Evolutionary conservation across 2,113 vertebrate species (phyloP), one percentile per base, ranked within the genome.

Genomic region (Syngnathus scovelli): DNA sequence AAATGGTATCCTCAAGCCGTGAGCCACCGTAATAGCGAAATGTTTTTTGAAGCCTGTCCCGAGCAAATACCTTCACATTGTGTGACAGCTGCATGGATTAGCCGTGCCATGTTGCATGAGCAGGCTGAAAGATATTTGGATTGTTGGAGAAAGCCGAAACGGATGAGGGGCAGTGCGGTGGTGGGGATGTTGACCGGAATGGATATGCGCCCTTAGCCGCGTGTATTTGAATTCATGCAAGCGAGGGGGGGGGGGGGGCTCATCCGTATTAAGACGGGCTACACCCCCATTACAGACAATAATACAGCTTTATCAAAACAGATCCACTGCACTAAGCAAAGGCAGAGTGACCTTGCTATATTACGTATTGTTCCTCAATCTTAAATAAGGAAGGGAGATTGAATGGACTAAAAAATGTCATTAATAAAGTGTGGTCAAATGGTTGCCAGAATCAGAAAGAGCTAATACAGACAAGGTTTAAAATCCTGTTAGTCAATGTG

Each of bases 51-150:
- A 66, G 54, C 70, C 65, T 55, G 2, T 6, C 15, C 33, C 7
- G 7, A 12, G 58, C 68, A 62, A 52, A 55, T 37, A 48, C 61
- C 61, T 66, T 67, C 63, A 23, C 68, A 71, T 76, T 77, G 78
- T 73, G 74, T 46, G 70, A 67, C 70, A 78, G 78, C 70, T 59
- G 19, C 21, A 7, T 55, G 62, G 71, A 85, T 88, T 69, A 85
- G 61, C 69, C 68, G 54, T 68, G 67, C 56, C 65, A 19, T 61
- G 36, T 73, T 43, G 67, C n/a, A 21, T 70, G 54, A 69, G 51
- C 55, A 61, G 63, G 61, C 69, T 9, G 27, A 74, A 76, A 68
- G 61, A 75, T 51, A 76, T 68, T 60, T 55, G 67, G 72, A 62
- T 62, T 23, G 36, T 64, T 10, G 10, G 46, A 58, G 74, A 33